Conservation (phyloP, 92 coral and sea anemone genomes). For the Montipora capitata region DNA sequence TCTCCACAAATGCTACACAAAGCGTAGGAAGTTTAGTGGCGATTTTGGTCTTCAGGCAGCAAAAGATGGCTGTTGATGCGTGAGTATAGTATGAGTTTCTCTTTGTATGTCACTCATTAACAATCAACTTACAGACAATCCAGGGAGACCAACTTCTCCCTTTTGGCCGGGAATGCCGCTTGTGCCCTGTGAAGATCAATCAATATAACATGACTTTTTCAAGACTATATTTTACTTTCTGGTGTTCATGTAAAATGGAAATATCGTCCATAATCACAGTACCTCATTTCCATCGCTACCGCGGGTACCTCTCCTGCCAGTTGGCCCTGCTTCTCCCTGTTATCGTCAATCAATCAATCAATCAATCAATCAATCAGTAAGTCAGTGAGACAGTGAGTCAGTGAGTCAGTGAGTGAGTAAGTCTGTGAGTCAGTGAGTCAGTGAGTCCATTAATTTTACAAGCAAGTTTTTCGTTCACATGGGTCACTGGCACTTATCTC, state of each 20-base stretch:
- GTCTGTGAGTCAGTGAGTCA: not conserved
- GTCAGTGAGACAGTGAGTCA: not conserved
- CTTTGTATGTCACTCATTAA: not conserved
- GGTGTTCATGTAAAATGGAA: not conserved
- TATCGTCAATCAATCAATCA: no score
- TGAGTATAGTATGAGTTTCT: not conserved
- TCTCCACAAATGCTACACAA: no score
- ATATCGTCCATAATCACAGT: not conserved
- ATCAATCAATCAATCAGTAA: no score
- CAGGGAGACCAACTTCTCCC: constrained; percentile 63
- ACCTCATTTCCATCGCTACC: constrained; percentile 37
- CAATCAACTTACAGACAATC: constrained; percentile 54
- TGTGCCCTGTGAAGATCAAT: constrained; percentile 41
- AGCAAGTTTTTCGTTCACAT: no score
- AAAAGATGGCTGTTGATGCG: not conserved
- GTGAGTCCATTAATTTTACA: not conserved
- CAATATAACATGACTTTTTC: not conserved
- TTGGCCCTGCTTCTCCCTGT: constrained; percentile 38
- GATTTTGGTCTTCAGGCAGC: not conserved
- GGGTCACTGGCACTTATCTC: no score
- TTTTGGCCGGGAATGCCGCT: constrained; percentile 65
- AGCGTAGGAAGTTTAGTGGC: no score
- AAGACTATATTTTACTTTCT: no score
- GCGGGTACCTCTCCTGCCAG: constrained; percentile 34
- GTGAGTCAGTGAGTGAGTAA: not conserved